Conservation (phyloP, 2,797 vertebrate genomes). For the Pangasius macronema region DNA sequence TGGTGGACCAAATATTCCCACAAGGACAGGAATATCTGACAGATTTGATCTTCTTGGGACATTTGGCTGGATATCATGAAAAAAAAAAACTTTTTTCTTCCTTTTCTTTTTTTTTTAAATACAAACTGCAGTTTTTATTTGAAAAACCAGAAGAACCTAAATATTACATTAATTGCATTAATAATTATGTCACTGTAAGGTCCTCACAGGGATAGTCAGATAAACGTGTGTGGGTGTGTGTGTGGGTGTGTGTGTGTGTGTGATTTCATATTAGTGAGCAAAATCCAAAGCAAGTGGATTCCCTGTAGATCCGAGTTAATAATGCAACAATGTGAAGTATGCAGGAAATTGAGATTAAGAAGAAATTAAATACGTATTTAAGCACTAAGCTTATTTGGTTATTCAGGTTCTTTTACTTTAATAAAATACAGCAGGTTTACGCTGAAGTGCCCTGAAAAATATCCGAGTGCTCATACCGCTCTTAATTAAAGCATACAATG, state of each 20-base stretch:
- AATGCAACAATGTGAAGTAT: constrained; percentile 47
- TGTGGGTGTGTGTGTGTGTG: constrained; percentile 23
- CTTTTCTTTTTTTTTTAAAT: not conserved
- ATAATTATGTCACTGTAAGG: not conserved
- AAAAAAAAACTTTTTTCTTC: not conserved
- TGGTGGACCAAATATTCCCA: not conserved
- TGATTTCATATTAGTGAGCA: constrained; percentile 10
- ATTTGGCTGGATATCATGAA: not conserved
- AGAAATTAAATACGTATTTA: constrained; percentile 39
- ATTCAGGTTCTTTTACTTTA: constrained; percentile 32
- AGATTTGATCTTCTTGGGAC: not conserved
- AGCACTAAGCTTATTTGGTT: constrained; percentile 32
- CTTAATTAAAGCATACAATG: constrained; percentile 37
- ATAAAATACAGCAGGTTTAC: constrained; percentile 21
- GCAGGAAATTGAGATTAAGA: constrained; percentile 50
- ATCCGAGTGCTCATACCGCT: constrained; percentile 7
- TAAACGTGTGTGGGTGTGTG: constrained; percentile 12
- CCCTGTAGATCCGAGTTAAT: constrained; percentile 33
- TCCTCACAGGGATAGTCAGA: not conserved
- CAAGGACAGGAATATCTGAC: not conserved
- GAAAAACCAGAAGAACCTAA: not conserved
- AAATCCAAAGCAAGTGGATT: not conserved
- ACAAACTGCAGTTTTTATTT: not conserved
- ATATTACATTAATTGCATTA: constrained; percentile 5
- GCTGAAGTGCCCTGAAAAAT: not conserved